Conservation (phyloP, 2,797 vertebrate genomes). For the Sebastes miniatus region DNA sequence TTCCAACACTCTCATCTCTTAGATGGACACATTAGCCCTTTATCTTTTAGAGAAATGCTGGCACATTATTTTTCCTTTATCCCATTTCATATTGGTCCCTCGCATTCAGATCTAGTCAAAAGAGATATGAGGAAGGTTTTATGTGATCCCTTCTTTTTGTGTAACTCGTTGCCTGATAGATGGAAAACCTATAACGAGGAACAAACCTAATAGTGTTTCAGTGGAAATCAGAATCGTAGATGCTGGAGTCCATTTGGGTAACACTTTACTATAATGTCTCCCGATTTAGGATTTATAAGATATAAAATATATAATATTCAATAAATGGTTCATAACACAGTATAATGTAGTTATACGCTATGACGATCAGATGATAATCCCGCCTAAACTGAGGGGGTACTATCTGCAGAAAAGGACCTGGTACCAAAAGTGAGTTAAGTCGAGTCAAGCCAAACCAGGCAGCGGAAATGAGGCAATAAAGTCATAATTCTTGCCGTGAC, state of each 20-base stretch:
- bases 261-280: not conserved
- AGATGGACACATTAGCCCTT: constrained; percentile 59
- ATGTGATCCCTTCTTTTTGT: constrained; percentile 29
- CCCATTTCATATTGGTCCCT: constrained; percentile 55
- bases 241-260: not conserved
- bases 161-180: constrained; percentile 11
- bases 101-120: constrained; percentile 47
- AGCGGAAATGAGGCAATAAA: not conserved
- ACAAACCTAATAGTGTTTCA: not conserved
- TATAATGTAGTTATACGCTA: not conserved
- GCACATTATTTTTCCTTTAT: constrained; percentile 64
- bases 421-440: not conserved
- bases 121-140: constrained; percentile 44
- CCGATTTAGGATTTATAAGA: not conserved
- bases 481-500: not conserved
- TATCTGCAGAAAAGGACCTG: not conserved
- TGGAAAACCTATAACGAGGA: not conserved
- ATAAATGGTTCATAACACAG: not conserved
- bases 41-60: constrained; percentile 60
- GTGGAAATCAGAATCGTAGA: not conserved
- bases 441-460: not conserved
- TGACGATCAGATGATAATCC: too few relatives aligned
- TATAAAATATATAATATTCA: not conserved
- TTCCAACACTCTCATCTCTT: constrained; percentile 63
- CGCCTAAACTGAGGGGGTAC: not conserved